These are phyloP conservation scores for Callosobruchus maculatus DNA, from an alignment of 2,888 invertebrate species.

Conservation along the genomic window DNA sequence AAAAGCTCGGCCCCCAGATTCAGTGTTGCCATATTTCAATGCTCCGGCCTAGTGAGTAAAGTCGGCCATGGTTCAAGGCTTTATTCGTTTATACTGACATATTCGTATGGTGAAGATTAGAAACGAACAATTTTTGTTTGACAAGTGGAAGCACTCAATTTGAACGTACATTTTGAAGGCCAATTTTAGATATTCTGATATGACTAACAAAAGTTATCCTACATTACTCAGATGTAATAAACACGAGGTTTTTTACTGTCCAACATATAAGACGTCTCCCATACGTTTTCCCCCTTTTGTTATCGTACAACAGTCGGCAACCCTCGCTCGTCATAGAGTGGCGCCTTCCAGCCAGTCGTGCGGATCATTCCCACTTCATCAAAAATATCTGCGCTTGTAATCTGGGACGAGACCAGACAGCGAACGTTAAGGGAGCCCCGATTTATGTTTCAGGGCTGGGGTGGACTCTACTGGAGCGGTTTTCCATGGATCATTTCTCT, in stretches of 20 bases:
- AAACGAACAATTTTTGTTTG: too few species aligned
- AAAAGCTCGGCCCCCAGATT: too few species aligned
- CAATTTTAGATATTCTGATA: too few species aligned
- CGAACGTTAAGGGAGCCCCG: not conserved
- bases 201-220: too few species aligned
- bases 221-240: not conserved
- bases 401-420: constrained; percentile 15
- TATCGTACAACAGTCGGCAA: not conserved
- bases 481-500: not conserved
- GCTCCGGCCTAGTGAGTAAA: too few species aligned
- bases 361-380: constrained; percentile 36
- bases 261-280: constrained; percentile 1
- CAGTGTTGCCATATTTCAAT: too few species aligned
- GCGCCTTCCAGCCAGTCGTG: constrained; percentile 33
- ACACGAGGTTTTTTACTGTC: constrained; percentile 1
- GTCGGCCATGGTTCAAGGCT: too few species aligned
- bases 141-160: too few species aligned
- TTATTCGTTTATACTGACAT: too few species aligned
- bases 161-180: too few species aligned
- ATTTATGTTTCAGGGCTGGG: not conserved
- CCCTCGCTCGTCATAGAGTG: constrained; percentile 36
- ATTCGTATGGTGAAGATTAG: too few species aligned
- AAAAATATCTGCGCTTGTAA: constrained; percentile 31
- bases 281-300: not conserved
- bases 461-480: not conserved